Percentiles rank a stretch among this genome's conserved stretches.
phyloP scores from a whole-genome alignment of 1,140 invertebrate genomes.

The Daktulosphaira vitifoliae region DNA sequence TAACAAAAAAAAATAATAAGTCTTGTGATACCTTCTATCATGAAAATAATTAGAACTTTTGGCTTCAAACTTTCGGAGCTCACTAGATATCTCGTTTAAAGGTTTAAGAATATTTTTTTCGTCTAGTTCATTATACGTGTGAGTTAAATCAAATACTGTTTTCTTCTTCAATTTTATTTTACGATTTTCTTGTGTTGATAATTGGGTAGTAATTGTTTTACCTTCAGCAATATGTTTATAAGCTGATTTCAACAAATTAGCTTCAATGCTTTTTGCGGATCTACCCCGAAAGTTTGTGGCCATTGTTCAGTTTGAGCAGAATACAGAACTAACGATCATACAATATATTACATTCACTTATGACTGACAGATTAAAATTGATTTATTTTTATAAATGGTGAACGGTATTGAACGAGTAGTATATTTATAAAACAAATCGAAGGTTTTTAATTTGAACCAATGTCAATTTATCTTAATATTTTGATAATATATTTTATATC shows the following conservation, averaged over 20 bases:
- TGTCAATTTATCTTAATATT: constrained; percentile 4
- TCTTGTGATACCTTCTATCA: constrained; percentile 52
- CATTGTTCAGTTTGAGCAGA: constrained; percentile 16
- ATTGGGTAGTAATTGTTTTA: neutral
- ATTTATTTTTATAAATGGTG: constrained; percentile 28
- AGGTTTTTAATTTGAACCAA: constrained; percentile 5
- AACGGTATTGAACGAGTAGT: too few relatives aligned
- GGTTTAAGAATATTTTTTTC: constrained; percentile 50
- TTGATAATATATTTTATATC: too few relatives aligned
- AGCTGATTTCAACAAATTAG: neutral
- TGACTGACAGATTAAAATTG: constrained; percentile 14
- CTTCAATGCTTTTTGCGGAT: constrained; percentile 24
- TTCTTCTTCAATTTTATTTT: constrained; percentile 20
- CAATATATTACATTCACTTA: constrained; percentile 1
- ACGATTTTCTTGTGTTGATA: neutral
- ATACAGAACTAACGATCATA: neutral
- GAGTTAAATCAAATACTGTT: constrained; percentile 14
- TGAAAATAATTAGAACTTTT: constrained; percentile 51
- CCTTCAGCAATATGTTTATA: neutral
- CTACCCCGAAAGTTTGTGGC: constrained; percentile 24
- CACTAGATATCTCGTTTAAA: constrained; percentile 49
- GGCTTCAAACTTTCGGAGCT: constrained; percentile 54
- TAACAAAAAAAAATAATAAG: too few relatives aligned
- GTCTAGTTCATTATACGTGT: constrained; percentile 39
- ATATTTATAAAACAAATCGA: constrained; percentile 30